A percentile compares a stretch with the other conserved stretches of the same genome.
Evolutionary conservation across 2,797 vertebrate species (phyloP).

Genomic region (Heterohyrax brucei): DNA sequence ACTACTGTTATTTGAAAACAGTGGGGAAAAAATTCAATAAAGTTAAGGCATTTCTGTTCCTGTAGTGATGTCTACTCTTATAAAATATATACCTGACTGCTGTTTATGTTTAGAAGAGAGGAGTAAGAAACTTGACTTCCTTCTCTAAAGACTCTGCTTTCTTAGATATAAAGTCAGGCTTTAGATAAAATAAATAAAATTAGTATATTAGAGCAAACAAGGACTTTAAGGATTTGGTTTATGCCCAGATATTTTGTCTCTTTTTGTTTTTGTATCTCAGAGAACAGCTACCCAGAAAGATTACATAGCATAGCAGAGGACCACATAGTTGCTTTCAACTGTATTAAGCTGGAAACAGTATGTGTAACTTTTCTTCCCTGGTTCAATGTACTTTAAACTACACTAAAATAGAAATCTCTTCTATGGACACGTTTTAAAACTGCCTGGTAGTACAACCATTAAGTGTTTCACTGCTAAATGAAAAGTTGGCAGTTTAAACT

Average conservation of each 20-base stretch:
- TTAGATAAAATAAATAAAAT: constrained; percentile 48
- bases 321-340: neutral
- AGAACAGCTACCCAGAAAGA: neutral
- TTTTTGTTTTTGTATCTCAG: neutral
- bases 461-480: neutral
- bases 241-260: neutral
- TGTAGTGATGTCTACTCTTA: constrained; percentile 38
- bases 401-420: neutral
- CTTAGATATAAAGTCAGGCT: neutral
- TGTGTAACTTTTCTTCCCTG: neutral
- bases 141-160: neutral
- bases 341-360: neutral
- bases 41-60: constrained; percentile 66
- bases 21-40: constrained; percentile 77
- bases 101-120: neutral
- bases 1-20: constrained; percentile 72
- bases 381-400: neutral
- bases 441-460: neutral
- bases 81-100: constrained; percentile 32
- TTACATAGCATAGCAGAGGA: neutral
- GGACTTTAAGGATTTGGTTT: neutral
- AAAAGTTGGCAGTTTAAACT: neutral
- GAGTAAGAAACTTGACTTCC: neutral
- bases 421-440: neutral
- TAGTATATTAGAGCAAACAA: neutral